Evolutionary conservation across 2,888 invertebrate genomes (phyloP), one percentile per base, ranked within the genome.

Genomic region (Fissipunctia ypsillon): DNA sequence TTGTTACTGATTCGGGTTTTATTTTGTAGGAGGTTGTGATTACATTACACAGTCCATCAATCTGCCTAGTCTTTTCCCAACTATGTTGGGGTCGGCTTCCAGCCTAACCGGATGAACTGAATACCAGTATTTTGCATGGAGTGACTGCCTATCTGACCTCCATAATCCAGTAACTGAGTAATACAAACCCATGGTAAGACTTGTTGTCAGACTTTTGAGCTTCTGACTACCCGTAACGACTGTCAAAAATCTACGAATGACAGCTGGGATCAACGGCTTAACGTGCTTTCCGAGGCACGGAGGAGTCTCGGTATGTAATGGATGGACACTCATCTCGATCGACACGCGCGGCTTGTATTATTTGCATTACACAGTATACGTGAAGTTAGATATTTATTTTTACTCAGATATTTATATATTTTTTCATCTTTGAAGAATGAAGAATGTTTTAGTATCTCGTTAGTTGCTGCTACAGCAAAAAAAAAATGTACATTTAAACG

Each of bases 1-100:
- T 78, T 56, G 48, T 48, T 16, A 48, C 52, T 71, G 77, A 77
- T 56, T 70, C 14, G 16, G 5, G 19, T 48, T 70, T 71, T 38
- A 61, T 61, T 59, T 60, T 66, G 22, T 66, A 59, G 31, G n/a
- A 25, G 25, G 9, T 31, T 25, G 64, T 61, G 25, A 66, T 48
- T 75, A 25, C 22, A 48, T 31, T 31, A 48, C 2, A 12, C 6
- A 7, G 35, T 12, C 35, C n/a, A 64, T 35, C 10, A 64, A 31
- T n/a, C 22, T 45, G 5, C 3, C 22, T 3, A 45, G 28, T 1
- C 0, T 28, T 43, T 14, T 28, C n/a, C 2, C 0, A 22, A 22
- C 7, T 25, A 19, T 2, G 25, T 19, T 25, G 14, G 10, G 35
- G 10, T 25, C 19, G 10, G 19, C 10, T 25, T 16, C 7, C 14